Conservation (phyloP, 2,888 invertebrate species). For the Eupithecia subumbrata region DNA sequence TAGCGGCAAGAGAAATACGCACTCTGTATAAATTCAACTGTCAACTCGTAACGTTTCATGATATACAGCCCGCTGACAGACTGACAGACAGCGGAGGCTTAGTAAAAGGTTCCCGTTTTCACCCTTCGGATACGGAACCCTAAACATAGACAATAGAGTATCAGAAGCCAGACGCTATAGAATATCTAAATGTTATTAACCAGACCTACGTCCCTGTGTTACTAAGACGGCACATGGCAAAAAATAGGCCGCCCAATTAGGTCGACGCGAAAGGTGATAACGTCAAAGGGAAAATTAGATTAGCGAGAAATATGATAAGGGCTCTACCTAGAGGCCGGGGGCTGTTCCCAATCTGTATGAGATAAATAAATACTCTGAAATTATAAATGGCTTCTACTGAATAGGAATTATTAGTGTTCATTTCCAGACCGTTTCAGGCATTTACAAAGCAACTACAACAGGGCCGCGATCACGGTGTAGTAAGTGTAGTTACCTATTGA, state of each 20-base stretch:
- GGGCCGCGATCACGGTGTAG: too few relatives aligned
- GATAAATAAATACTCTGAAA: background rate
- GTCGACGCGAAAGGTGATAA: conserved; percentile 31
- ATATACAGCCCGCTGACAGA: too few relatives aligned
- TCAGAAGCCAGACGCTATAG: background rate
- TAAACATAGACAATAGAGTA: background rate
- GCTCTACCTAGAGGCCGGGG: background rate
- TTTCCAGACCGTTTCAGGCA: background rate
- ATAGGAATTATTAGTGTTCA: background rate
- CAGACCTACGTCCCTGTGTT: background rate
- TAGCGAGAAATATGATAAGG: conserved; percentile 24
- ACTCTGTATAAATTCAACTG: too few relatives aligned
- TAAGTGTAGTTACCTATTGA: too few relatives aligned
- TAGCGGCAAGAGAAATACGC: too few relatives aligned
- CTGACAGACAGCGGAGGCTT: too few relatives aligned
- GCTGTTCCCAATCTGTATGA: background rate
- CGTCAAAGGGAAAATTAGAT: conserved; percentile 19
- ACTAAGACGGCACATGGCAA: background rate
- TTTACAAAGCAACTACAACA: background rate
- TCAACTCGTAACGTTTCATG: too few relatives aligned
- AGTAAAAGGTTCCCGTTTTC: too few relatives aligned
- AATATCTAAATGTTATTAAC: background rate
- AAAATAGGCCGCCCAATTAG: conserved; percentile 25
- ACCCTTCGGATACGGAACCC: too few relatives aligned
- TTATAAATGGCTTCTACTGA: background rate